These are phyloP conservation scores for Cephalopterus ornatus DNA, from an alignment of 2,113 vertebrate genomes.

Conservation along the genomic window DNA sequence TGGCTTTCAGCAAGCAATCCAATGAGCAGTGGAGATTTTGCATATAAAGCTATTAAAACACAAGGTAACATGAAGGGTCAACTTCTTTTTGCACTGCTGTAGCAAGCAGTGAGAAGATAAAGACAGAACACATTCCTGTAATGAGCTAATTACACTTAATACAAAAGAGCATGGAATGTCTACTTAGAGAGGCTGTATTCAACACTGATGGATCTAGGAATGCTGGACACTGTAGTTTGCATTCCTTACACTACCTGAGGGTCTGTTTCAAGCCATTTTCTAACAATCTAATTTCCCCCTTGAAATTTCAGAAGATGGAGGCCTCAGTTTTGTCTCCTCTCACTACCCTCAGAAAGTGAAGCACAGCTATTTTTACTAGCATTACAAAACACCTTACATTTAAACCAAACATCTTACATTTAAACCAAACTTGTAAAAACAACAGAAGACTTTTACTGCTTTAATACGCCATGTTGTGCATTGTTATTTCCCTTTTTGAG, in stretches of 20 bases:
- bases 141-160: neutral
- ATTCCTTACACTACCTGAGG: neutral
- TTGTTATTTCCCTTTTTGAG: neutral
- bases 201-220: neutral
- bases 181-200: neutral
- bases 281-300: neutral
- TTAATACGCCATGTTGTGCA: neutral
- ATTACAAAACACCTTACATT: constrained; percentile 28
- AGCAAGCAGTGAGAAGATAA: neutral
- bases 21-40: neutral
- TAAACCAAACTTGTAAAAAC: constrained; percentile 22
- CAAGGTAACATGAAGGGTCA: neutral
- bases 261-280: neutral
- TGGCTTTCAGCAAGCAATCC: neutral
- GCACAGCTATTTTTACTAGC: constrained; percentile 5
- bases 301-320: constrained; percentile 9
- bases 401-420: constrained; percentile 27
- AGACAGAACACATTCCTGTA: neutral
- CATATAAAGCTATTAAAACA: neutral
- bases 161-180: neutral
- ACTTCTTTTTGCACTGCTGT: neutral
- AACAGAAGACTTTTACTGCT: neutral
- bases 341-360: neutral
- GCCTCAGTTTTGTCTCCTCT: neutral
- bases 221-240: neutral